These are phyloP conservation scores for Ostrea edulis DNA, from an alignment of 1,140 invertebrate genomes.

Conservation along the genomic window DNA sequence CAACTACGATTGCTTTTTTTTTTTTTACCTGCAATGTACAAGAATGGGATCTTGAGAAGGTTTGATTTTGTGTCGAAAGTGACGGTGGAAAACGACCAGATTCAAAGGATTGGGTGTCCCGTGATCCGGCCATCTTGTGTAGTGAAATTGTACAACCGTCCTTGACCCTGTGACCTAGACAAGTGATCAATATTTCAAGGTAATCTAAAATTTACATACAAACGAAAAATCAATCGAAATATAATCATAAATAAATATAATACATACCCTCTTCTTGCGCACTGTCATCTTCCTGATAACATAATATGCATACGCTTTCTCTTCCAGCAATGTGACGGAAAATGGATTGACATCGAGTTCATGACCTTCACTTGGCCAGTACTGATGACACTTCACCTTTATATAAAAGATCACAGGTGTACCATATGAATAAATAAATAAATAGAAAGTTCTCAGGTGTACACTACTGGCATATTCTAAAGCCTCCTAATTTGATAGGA, in stretches of 20 bases:
- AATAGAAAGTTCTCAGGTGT: too few relatives aligned
- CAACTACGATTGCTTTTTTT: neutral
- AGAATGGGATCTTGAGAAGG: neutral
- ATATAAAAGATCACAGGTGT: too few relatives aligned
- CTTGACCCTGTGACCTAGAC: neutral
- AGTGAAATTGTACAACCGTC: neutral
- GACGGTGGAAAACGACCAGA: neutral
- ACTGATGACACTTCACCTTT: neutral
- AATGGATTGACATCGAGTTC: neutral
- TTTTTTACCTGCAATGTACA: neutral
- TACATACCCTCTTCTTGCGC: neutral
- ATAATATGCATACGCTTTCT: neutral
- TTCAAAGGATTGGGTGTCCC: neutral
- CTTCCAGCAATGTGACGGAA: neutral
- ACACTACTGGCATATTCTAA: too few relatives aligned
- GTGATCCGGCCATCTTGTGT: neutral
- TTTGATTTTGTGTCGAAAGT: neutral
- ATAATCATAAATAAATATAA: neutral
- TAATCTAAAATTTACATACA: too few relatives aligned
- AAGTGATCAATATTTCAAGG: neutral
- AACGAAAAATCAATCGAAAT: too few relatives aligned
- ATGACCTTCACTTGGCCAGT: neutral
- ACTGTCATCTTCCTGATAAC: neutral
- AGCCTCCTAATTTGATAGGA: too few relatives aligned
- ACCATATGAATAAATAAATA: too few relatives aligned